Evolutionary conservation across 2,888 invertebrate species (phyloP), one percentile per base, ranked within the genome.

Genomic region (Tromatobia lineatoria): DNA sequence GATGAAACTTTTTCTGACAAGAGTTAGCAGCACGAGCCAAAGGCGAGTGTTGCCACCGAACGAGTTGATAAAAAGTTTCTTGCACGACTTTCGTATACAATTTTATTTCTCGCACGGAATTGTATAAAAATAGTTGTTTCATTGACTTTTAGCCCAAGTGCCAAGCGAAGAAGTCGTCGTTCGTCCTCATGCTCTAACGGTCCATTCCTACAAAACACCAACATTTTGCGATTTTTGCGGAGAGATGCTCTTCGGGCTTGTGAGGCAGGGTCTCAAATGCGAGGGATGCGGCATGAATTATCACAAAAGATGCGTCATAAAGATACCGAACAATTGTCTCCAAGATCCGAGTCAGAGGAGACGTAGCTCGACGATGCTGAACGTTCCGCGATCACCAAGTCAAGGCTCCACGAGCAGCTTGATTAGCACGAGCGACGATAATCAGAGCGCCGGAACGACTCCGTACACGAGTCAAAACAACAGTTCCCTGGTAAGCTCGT

Each of bases 201-300:
- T 99, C 88, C 99, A 99, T 95, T 99, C 99, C 34, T 99, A 99
- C 95, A 99, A 99, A 95, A 97, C 98, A 88, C 99, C 99, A 85
- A 99, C 99, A 86, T 99, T 99, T 95, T 99, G 99, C 95, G 99
- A 99, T 95, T 99, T 99, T 95, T 99, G 99, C 94, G 99, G 99
- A 50, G 99, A 99, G 95, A 99, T 99, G 98, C 96, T 99, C 45
- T 99, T 99, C 95, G 99, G 99, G 3, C 95, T 99, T 87, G 99
- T 99, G 86, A 96, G 99, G 79, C 99, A 99, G 95, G 99, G 99
- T 86, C 96, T 99, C 89, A 99, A 99, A 95, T 99, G 99, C 94
- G 99, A 99, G 95, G 99, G 99, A 88, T 99, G 99, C 95, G 98
- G 99, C 15, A 96, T 98, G 92, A 99, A 99, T 95, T 99, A 98